These are phyloP conservation scores for Minunthozetes semirufus DNA, from an alignment of 2,888 invertebrate species.

Conservation along the genomic window DNA sequence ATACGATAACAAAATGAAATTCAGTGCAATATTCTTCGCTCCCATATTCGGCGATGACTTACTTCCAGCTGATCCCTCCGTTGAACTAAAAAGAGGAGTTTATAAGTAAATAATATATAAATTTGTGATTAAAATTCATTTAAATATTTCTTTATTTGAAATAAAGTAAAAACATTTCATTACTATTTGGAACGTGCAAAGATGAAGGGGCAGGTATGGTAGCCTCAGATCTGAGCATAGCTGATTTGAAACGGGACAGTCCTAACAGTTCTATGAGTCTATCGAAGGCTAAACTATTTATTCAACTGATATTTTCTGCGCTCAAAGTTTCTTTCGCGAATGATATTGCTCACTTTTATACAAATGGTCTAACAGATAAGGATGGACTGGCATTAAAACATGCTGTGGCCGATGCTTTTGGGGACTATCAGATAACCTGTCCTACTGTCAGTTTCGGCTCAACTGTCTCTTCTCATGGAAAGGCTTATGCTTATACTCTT, in stretches of 20 bases:
- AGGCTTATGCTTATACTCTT: conserved; percentile 29
- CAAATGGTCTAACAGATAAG: conserved; percentile 7
- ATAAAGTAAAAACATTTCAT: not conserved
- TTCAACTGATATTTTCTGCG: conserved; percentile 4
- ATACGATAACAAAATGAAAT: not conserved
- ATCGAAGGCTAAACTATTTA: not conserved
- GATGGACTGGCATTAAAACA: conserved; percentile 18
- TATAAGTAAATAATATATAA: not conserved
- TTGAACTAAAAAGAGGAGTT: not conserved
- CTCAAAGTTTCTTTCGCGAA: not conserved
- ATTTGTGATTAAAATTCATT: not conserved
- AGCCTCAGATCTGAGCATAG: not conserved
- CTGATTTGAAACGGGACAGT: not conserved
- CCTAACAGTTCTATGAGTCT: not conserved
- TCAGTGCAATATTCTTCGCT: not conserved
- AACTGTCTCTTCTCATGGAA: not conserved
- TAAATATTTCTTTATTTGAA: not conserved
- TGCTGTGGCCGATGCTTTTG: conserved; percentile 30
- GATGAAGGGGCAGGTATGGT: conserved; percentile 6
- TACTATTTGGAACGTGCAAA: not conserved
- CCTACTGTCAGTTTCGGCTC: conserved; percentile 27
- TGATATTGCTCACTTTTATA: conserved; percentile 6
- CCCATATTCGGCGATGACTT: conserved; percentile 15
- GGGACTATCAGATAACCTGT: conserved; percentile 33
- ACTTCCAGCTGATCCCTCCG: not conserved